These are phyloP conservation scores for Vesta saturnalis DNA, from an alignment of 2,888 invertebrate species.

Conservation along the genomic window DNA sequence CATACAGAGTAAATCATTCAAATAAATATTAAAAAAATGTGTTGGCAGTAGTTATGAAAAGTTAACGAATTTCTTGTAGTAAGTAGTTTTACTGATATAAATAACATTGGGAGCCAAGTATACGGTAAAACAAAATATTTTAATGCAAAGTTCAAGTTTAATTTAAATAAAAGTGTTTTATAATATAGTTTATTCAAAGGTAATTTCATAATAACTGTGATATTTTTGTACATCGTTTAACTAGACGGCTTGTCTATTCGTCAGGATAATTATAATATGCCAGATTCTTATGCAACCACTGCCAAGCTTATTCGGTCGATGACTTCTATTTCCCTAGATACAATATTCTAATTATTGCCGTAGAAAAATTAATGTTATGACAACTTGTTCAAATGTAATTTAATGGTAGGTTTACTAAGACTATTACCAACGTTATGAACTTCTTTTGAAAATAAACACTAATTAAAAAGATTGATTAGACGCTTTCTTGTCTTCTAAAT, in stretches of 20 bases:
- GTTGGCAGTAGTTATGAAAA: background rate
- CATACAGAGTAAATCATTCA: background rate
- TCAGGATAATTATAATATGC: slow-evolving; percentile 26
- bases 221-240: slow-evolving; percentile 16
- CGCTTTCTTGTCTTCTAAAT: background rate
- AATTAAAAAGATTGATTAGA: background rate
- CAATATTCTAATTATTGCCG: background rate
- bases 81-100: background rate
- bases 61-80: background rate
- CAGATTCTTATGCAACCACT: slow-evolving; percentile 17
- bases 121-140: background rate
- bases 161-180: background rate
- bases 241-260: slow-evolving; percentile 36
- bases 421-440: background rate
- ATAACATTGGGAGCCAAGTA: background rate
- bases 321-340: slow-evolving; percentile 22
- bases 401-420: background rate
- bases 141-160: slow-evolving; percentile 1
- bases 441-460: too few relatives aligned
- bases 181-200: background rate
- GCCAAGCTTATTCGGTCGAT: slow-evolving; percentile 35
- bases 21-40: background rate
- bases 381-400: background rate
- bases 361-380: background rate
- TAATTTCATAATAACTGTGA: slow-evolving; percentile 8